Percentiles rank a stretch among this genome's conserved stretches.
Evolutionary conservation across 2,888 invertebrate genomes (phyloP).

Genomic region (Crematogaster levior): DNA sequence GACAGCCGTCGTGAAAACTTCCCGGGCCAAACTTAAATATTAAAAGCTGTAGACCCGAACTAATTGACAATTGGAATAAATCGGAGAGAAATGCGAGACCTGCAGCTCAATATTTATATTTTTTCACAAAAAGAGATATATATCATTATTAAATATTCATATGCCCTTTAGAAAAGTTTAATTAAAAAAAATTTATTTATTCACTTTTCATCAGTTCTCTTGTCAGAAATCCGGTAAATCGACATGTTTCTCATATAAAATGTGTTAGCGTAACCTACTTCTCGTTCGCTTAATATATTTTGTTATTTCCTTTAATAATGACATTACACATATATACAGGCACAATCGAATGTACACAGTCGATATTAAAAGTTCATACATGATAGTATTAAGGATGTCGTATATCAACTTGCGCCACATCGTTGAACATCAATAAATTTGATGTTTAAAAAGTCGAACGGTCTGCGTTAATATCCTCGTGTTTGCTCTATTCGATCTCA

Average conservation of each 20-base stretch:
- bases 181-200: not conserved
- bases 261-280: not conserved
- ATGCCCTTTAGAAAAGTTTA: not conserved
- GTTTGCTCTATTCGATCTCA: conserved; percentile 61
- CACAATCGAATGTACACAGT: conserved; percentile 17
- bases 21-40: conserved; percentile 35
- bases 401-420: not conserved
- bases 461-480: conserved; percentile 51
- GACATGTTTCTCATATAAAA: not conserved
- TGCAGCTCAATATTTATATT: not conserved
- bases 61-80: conserved; percentile 39
- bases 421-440: conserved; percentile 33
- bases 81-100: not conserved
- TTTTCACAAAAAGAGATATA: not conserved
- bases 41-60: conserved; percentile 21
- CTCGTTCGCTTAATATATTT: conserved; percentile 7
- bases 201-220: not conserved
- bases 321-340: not conserved
- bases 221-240: not conserved
- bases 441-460: conserved; percentile 40
- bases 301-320: conserved; percentile 8
- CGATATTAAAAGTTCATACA: conserved; percentile 32
- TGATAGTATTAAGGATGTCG: not conserved
- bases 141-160: not conserved
- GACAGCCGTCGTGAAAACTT: conserved; percentile 50